A percentile compares a stretch with the other conserved stretches of the same genome.
Evolutionary conservation across 1,140 invertebrate genomes (phyloP).

Genomic region (Copidosoma floridanum): DNA sequence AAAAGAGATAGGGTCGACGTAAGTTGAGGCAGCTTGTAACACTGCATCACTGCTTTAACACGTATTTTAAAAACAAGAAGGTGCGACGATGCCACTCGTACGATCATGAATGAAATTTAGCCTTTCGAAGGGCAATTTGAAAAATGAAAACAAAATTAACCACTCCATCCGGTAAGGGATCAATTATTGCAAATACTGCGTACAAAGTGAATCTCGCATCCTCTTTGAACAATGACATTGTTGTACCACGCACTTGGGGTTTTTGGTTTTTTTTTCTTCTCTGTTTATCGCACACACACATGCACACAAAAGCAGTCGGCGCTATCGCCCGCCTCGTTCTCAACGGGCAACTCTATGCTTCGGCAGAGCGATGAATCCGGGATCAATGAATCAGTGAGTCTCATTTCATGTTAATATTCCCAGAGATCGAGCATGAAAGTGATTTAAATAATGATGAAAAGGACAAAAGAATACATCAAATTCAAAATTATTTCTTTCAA

Average conservation of each 20-base stretch:
- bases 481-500: not conserved
- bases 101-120: not conserved
- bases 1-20: too few relatives aligned
- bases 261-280: conserved; percentile 50
- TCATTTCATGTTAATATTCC: conserved; percentile 14
- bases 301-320: conserved; percentile 42
- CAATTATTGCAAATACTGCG: too few relatives aligned
- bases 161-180: too few relatives aligned
- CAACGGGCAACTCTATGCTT: conserved; percentile 40
- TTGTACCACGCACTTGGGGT: conserved; percentile 47
- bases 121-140: not conserved
- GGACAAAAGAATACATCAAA: not conserved
- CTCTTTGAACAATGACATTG: conserved; percentile 6
- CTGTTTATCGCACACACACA: conserved; percentile 50
- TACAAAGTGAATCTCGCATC: not conserved
- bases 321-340: conserved; percentile 44
- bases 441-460: conserved; percentile 22
- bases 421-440: conserved; percentile 14
- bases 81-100: not conserved
- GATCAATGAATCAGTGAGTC: conserved; percentile 46
- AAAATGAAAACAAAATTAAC: not conserved
- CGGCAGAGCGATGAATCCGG: conserved; percentile 36
- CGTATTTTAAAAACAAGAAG: conserved; percentile 34
- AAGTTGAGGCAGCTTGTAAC: conserved; percentile 42
- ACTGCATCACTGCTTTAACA: conserved; percentile 49